Conservation (phyloP, 1,140 invertebrate genomes). For the Papilio polyxenes region DNA sequence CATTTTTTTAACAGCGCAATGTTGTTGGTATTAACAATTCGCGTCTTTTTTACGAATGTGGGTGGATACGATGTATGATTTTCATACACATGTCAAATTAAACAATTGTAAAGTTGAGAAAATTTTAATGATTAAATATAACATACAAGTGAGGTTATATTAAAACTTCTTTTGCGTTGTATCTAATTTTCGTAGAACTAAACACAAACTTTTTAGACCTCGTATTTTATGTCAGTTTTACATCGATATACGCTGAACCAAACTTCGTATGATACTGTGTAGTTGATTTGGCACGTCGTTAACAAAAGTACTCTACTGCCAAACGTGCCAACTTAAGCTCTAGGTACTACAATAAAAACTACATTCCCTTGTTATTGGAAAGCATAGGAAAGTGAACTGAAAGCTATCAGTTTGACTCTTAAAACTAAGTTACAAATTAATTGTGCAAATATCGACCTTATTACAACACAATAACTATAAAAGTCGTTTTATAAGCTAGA, state of each 20-base stretch:
- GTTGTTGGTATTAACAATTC: neutral
- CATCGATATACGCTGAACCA: too few species aligned
- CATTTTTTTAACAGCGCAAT: neutral
- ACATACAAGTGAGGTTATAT: too few species aligned
- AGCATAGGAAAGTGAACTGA: conserved; percentile 35
- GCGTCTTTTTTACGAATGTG: neutral
- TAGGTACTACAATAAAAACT: neutral
- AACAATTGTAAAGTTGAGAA: neutral
- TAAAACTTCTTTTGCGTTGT: too few species aligned
- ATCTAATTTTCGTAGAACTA: neutral
- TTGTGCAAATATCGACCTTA: neutral
- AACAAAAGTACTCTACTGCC: too few species aligned
- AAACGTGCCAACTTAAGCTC: too few species aligned
- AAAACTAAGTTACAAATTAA: neutral
- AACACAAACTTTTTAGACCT: neutral
- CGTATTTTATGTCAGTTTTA: too few species aligned
- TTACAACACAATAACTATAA: neutral
- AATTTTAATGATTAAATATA: neutral
- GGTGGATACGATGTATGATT: neutral
- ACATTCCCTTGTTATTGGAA: conserved; percentile 29
- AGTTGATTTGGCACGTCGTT: too few species aligned
- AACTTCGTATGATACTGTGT: too few species aligned
- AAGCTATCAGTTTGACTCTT: neutral
- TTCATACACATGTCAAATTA: neutral
- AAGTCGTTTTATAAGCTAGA: neutral